phyloP scores from a whole-genome alignment of 2,113 vertebrate species.

The Megaleporinus macrocephalus region DNA sequence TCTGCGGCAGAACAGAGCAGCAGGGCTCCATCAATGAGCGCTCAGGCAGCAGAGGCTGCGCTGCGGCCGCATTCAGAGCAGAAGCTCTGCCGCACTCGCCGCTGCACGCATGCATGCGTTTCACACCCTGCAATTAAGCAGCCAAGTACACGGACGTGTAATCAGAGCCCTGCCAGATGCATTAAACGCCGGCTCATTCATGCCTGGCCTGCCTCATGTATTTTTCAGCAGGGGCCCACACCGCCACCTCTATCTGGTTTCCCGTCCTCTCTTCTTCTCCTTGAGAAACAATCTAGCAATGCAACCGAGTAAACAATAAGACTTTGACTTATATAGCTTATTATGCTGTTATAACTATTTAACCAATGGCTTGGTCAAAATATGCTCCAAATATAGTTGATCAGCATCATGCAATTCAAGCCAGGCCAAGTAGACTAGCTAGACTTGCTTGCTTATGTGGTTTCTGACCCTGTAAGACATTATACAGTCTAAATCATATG shows the following conservation, averaged over 20 bases:
- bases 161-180: constrained; percentile 9
- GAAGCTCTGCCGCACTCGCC: neutral
- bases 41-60: neutral
- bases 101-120: neutral
- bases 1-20: constrained; percentile 34
- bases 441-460: no score
- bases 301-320: neutral
- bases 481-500: no score
- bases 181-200: constrained; percentile 37
- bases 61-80: constrained; percentile 12
- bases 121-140: constrained; percentile 27
- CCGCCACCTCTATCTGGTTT: neutral
- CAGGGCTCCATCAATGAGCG: constrained; percentile 15
- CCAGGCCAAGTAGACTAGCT: no score
- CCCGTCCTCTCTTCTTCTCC: neutral
- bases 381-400: no score
- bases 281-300: neutral
- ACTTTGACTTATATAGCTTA: no score
- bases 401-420: no score
- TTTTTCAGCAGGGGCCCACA: constrained; percentile 7
- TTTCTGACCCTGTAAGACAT: no score
- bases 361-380: no score
- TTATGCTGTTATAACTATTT: no score
- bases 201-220: constrained; percentile 28
- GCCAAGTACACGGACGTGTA: constrained; percentile 35